These are phyloP conservation scores for Mythimna impura DNA, from an alignment of 2,888 invertebrate genomes.

Conservation along the genomic window DNA sequence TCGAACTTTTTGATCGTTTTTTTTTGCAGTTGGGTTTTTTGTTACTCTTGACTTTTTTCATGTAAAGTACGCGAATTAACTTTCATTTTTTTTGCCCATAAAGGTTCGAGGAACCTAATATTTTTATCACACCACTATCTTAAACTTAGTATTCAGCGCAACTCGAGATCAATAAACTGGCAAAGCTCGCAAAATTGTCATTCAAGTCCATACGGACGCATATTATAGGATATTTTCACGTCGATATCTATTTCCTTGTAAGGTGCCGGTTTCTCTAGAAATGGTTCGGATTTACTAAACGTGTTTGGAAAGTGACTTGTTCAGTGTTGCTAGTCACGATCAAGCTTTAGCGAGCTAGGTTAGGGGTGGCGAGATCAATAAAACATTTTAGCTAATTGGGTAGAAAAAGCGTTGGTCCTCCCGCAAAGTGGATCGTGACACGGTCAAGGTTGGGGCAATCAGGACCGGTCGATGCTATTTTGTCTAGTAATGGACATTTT, in stretches of 20 bases:
- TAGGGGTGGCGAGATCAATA: constrained; percentile 42
- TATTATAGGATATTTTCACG: constrained; percentile 55
- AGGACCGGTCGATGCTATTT: background rate
- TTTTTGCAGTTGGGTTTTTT: too few species aligned
- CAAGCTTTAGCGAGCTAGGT: constrained; percentile 43
- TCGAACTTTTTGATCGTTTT: too few species aligned
- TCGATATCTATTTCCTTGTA: constrained; percentile 67
- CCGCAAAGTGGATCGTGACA: background rate
- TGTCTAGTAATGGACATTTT: background rate
- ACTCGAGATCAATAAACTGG: constrained; percentile 9
- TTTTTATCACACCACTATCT: background rate
- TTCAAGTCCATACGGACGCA: constrained; percentile 28
- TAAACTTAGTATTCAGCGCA: constrained; percentile 24
- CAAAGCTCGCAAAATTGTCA: constrained; percentile 31
- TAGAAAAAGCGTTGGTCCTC: background rate
- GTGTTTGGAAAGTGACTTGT: constrained; percentile 83
- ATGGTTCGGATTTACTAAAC: constrained; percentile 81
- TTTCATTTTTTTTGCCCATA: constrained; percentile 28
- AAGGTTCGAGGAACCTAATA: background rate
- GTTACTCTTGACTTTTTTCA: background rate
- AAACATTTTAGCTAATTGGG: background rate
- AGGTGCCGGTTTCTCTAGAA: constrained; percentile 73
- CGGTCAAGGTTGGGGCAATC: background rate
- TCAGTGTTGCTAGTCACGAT: constrained; percentile 75
- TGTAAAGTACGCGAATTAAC: constrained; percentile 12